A percentile compares a stretch with the other conserved stretches of the same genome.
Evolutionary conservation across 2,113 vertebrate species (phyloP).

Genomic region (Syngnathoides biaculeatus): DNA sequence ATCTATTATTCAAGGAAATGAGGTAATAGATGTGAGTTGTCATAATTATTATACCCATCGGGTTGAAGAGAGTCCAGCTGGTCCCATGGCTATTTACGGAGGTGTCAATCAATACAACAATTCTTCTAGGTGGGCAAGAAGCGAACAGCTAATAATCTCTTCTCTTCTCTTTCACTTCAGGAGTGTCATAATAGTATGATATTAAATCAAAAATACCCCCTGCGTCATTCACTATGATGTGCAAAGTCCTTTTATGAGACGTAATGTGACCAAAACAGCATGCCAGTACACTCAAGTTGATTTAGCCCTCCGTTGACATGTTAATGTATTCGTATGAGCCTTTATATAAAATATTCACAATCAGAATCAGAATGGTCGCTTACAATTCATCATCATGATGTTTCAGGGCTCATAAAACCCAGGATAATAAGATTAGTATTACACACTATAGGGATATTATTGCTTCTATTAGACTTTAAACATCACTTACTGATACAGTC

Average conservation of each 20-base stretch:
- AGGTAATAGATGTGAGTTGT: not conserved
- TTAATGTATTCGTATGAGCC: not conserved
- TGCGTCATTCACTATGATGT: not conserved
- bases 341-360: not conserved
- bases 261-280: not conserved
- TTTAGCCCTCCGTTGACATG: not conserved
- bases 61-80: not conserved
- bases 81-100: slow-evolving; percentile 3
- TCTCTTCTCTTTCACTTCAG: not conserved
- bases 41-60: not conserved
- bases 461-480: not conserved
- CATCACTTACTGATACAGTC: too few species aligned
- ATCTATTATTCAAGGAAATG: not conserved
- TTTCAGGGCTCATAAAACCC: not conserved
- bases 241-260: not conserved
- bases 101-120: slow-evolving; percentile 14
- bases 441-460: not conserved
- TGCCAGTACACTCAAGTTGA: not conserved
- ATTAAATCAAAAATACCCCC: not conserved
- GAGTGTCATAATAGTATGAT: not conserved
- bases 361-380: not conserved
- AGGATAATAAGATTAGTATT: not conserved
- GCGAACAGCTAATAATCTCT: not conserved
- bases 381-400: not conserved
- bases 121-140: not conserved